Conservation (phyloP, 2,888 invertebrate species). For the Drosophila mercatorum region DNA sequence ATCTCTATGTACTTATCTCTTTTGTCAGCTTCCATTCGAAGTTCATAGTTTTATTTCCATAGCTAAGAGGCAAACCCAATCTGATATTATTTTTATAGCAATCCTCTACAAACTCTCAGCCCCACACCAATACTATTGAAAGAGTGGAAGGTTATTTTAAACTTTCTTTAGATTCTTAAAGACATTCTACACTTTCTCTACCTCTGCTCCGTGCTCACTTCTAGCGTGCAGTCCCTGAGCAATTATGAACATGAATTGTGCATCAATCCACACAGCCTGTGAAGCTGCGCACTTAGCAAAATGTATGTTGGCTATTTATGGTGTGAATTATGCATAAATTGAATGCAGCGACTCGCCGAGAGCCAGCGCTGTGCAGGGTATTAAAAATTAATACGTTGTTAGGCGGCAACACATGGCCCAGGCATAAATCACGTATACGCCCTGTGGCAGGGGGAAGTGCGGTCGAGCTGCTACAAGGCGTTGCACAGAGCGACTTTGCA, state of each 20-base stretch:
- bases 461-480: background rate
- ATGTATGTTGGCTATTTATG: background rate
- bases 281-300: background rate
- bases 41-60: no score
- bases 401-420: constrained; percentile 39
- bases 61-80: no score
- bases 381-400: constrained; percentile 47
- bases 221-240: background rate
- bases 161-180: no score
- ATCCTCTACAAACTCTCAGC: no score
- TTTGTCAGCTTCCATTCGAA: no score
- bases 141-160: no score
- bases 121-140: no score
- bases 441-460: constrained; percentile 31
- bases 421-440: constrained; percentile 66
- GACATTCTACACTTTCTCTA: background rate
- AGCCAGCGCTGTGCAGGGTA: constrained; percentile 2
- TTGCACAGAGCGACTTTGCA: constrained; percentile 26
- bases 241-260: background rate
- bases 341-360: background rate
- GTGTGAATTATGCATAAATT: background rate
- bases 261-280: background rate
- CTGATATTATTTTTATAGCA: no score
- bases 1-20: no score
- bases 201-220: background rate